These are phyloP conservation scores for Collichthys lucidus DNA, from an alignment of 2,113 vertebrate species.

Conservation along the genomic window DNA sequence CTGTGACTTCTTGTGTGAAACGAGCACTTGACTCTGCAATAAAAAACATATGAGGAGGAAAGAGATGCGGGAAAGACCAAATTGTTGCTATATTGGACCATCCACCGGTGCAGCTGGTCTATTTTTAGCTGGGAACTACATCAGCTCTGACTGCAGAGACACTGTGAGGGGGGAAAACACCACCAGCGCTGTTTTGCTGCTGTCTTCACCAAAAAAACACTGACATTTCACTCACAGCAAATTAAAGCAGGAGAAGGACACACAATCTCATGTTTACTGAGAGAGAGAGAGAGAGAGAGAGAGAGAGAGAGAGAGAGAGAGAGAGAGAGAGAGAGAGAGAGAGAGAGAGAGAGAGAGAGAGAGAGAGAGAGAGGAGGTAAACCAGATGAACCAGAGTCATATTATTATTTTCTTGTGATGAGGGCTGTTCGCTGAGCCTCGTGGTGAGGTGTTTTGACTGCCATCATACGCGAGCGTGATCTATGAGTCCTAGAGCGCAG, in stretches of 20 bases:
- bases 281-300: too few species aligned
- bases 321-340: too few species aligned
- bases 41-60: conserved; percentile 33
- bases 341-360: too few species aligned
- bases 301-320: too few species aligned
- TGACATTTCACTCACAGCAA: conserved; percentile 45
- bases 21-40: conserved; percentile 24
- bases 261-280: not conserved
- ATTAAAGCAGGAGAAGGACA: conserved; percentile 14
- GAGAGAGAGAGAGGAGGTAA: too few species aligned
- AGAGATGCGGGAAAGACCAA: conserved; percentile 67
- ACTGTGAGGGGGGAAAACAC: conserved; percentile 67
- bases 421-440: conserved; percentile 26
- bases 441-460: conserved; percentile 72
- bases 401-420: too few species aligned
- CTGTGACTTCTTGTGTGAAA: conserved; percentile 13
- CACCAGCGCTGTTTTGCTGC: conserved; percentile 59
- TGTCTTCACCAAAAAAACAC: conserved; percentile 54
- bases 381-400: too few species aligned
- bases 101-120: conserved; percentile 73
- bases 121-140: conserved; percentile 82
- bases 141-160: conserved; percentile 78
- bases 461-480: conserved; percentile 79
- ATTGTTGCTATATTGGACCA: conserved; percentile 74
- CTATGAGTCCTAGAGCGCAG: conserved; percentile 62